These are phyloP conservation scores for Iselma pallidipennis DNA, from an alignment of 2,888 invertebrate genomes.

Conservation along the genomic window DNA sequence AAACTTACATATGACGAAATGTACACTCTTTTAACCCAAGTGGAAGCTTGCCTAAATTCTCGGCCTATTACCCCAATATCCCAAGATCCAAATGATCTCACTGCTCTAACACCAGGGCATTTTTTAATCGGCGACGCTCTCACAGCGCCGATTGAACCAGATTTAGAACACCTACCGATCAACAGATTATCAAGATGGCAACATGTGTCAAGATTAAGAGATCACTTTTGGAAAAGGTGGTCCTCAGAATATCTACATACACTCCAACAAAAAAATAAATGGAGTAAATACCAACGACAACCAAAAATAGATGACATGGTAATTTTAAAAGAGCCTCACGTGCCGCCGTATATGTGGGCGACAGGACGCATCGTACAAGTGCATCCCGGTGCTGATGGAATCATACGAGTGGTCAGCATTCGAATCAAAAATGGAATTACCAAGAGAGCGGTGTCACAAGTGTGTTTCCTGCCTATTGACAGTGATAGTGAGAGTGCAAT, in stretches of 20 bases:
- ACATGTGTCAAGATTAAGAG: conserved; percentile 25
- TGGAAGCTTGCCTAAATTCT: conserved; percentile 42
- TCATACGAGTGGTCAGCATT: no score
- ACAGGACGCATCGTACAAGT: no score
- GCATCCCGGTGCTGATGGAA: no score
- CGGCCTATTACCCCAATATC: conserved; percentile 37
- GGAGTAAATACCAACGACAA: conserved; percentile 7
- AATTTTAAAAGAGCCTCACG: no score
- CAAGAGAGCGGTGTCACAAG: no score
- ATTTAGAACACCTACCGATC: conserved; percentile 18
- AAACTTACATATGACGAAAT: conserved; percentile 21
- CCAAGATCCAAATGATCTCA: conserved; percentile 34
- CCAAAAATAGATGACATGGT: no score
- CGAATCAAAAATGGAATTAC: no score
- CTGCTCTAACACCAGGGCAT: conserved; percentile 36
- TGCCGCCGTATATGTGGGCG: no score
- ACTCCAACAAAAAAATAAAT: conserved; percentile 30
- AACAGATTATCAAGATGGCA: conserved; percentile 34
- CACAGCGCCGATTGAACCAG: conserved; percentile 25
- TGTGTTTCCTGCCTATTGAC: no score
- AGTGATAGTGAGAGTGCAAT: no score
- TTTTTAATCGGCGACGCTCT: conserved; percentile 35
- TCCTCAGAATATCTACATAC: conserved; percentile 31
- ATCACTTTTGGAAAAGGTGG: conserved; percentile 36
- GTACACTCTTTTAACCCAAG: conserved; percentile 31